Evolutionary conservation across 2,797 vertebrate species (phyloP).

Genomic region (Spheniscus humboldti): DNA sequence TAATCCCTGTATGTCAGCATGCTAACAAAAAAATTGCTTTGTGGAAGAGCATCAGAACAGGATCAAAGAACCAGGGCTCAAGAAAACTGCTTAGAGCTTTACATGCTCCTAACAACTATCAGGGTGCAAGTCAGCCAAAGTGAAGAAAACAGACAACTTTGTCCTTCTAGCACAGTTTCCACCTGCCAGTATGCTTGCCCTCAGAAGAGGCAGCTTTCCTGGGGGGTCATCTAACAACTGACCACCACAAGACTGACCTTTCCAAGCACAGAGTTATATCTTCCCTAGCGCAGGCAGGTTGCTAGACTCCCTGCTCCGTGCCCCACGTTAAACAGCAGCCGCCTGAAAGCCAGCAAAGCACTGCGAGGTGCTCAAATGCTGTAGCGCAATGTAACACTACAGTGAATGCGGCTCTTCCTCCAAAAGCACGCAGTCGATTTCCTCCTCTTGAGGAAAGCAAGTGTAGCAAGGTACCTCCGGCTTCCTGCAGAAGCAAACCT

Average conservation of each 20-base stretch:
- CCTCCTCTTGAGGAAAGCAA: background rate
- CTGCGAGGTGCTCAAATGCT: background rate
- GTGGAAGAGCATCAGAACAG: background rate
- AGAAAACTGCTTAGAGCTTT: background rate
- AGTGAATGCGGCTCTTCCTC: fast-evolving
- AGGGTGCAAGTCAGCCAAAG: background rate
- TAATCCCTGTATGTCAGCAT: background rate
- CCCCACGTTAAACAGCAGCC: fast-evolving
- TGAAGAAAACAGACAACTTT: background rate
- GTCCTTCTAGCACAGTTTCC: background rate
- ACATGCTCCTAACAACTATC: background rate
- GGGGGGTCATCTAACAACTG: background rate
- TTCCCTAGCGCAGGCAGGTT: fast-evolving
- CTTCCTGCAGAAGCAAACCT: background rate
- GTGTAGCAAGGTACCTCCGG: fast-evolving
- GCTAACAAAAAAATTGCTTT: background rate
- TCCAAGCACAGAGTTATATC: fast-evolving
- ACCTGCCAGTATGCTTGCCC: background rate
- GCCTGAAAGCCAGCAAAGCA: fast-evolving
- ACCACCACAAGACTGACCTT: background rate
- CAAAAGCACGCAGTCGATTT: fast-evolving
- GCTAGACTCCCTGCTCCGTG: background rate
- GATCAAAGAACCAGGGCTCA: background rate
- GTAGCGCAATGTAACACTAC: fast-evolving
- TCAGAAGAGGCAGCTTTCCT: background rate